phyloP scores from a whole-genome alignment of 2,113 vertebrate species.

The Nannospalax galili region DNA sequence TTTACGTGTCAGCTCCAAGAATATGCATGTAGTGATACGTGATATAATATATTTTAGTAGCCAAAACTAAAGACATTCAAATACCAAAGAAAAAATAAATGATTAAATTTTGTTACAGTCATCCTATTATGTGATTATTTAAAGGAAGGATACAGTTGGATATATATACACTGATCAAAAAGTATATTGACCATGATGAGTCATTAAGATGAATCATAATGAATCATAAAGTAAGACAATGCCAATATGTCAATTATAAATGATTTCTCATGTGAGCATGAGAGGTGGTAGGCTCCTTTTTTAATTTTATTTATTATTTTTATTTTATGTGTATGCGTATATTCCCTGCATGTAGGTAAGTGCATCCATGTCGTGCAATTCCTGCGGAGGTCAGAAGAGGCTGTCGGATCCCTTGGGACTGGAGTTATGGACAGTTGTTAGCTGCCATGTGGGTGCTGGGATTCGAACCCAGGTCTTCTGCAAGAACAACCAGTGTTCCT shows the following conservation, averaged over 20 bases:
- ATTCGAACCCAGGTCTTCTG: too few species aligned
- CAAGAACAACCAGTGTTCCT: too few species aligned
- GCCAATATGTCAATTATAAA: not conserved
- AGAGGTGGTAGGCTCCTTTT: too few species aligned
- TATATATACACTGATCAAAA: not conserved
- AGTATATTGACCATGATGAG: not conserved
- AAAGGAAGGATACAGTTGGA: not conserved
- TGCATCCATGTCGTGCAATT: too few species aligned
- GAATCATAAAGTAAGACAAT: not conserved
- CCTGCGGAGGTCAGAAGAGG: too few species aligned
- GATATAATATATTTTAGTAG: not conserved
- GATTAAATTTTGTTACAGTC: not conserved
- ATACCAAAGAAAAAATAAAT: not conserved
- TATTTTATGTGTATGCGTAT: too few species aligned
- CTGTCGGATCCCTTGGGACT: too few species aligned
- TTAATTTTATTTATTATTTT: too few species aligned
- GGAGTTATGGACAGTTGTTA: too few species aligned
- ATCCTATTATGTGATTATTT: not conserved
- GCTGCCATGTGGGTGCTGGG: too few species aligned
- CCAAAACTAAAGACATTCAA: not conserved
- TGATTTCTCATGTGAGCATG: not conserved
- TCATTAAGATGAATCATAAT: slow-evolving; percentile 1
- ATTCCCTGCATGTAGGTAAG: too few species aligned
- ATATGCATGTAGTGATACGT: not conserved
- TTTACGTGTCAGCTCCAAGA: not conserved